Base-by-base conservation (phyloP, 2,113 vertebrate species). In the Ploceus nigricollis region DNA sequence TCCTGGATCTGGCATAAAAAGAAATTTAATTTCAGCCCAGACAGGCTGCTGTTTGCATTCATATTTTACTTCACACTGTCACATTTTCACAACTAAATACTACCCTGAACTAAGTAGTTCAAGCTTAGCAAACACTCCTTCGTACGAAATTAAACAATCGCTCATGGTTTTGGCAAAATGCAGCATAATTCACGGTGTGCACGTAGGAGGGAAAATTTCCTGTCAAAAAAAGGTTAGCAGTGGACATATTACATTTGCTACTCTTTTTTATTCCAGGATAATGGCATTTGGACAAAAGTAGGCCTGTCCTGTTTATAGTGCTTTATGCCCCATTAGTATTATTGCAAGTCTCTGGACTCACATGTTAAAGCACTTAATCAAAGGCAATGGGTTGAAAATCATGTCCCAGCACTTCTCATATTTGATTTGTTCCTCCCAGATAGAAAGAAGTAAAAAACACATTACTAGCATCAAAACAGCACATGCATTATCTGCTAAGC, bases 301-400 rank as follows among this genome's bases (percentile, higher is more conserved):
- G 98, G 93, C 97, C 94, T 48, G 45, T 97, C 97, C 97, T 97
- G 96, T 98, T 98, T 98, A 97, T 97, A 97, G 97, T 93, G 95
- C 98, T 99, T 98, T 99, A 98, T 99, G 98, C 98, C 98, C 99
- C 99, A 99, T 99, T 99, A 99, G 98, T 98, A 99, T 99, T 99
- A 99, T 98, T 99, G 98, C 99, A 98, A 98, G 98, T 98, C 98
- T 98, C 98, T 97, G 98, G 98, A 99, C 99, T 98, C 98, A 98
- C 98, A 98, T 99, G 99, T 98, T 99, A 98, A 98, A 98, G 99
- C 99, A 99, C 99, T 99, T 99, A 99, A 99, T 99, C 99, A 99
- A 99, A 99, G 98, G 99, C 99, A 99, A 99, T 99, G 99, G 99
- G 98, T 99, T 99, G 99, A 99, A 99, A 99, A 99, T 99, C 99